A percentile compares a stretch with the other conserved stretches of the same genome.
phyloP scores from a whole-genome alignment of 2,888 invertebrate genomes.

The Alentia gelatinosa region DNA sequence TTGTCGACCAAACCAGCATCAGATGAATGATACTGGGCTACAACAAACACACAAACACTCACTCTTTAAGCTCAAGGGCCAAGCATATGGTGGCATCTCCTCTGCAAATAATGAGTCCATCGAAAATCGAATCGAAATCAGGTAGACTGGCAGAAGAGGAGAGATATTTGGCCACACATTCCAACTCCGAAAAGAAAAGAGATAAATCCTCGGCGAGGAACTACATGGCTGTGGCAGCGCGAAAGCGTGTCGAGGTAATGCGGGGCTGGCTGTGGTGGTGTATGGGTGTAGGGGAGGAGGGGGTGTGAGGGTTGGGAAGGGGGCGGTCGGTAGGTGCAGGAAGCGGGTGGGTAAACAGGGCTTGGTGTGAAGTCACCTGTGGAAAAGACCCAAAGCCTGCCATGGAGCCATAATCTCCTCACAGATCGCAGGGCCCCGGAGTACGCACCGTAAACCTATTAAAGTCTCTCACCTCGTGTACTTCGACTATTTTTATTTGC shows the following conservation, averaged over 20 bases:
- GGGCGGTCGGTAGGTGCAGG: background rate
- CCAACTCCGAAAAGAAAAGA: background rate
- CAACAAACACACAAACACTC: background rate
- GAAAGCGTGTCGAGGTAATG: background rate
- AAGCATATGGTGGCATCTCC: background rate
- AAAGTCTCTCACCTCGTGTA: too few relatives aligned
- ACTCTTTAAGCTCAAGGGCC: background rate
- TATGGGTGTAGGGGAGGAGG: background rate
- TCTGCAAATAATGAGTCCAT: background rate
- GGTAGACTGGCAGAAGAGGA: background rate
- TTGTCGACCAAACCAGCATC: background rate
- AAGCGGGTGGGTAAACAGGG: background rate
- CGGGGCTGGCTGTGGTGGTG: background rate
- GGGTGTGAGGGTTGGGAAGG: background rate
- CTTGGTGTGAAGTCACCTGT: background rate
- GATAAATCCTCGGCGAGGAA: background rate
- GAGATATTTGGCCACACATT: background rate
- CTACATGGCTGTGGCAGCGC: background rate
- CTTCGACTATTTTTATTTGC: too few relatives aligned
- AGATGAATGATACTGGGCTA: background rate
- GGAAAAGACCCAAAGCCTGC: background rate
- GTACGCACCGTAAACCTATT: background rate
- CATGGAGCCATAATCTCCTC: background rate
- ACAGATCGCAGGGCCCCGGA: background rate
- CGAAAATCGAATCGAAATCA: background rate